Evolutionary conservation across 2,888 invertebrate genomes (phyloP).

Genomic region (Cheilosia vernalis): DNA sequence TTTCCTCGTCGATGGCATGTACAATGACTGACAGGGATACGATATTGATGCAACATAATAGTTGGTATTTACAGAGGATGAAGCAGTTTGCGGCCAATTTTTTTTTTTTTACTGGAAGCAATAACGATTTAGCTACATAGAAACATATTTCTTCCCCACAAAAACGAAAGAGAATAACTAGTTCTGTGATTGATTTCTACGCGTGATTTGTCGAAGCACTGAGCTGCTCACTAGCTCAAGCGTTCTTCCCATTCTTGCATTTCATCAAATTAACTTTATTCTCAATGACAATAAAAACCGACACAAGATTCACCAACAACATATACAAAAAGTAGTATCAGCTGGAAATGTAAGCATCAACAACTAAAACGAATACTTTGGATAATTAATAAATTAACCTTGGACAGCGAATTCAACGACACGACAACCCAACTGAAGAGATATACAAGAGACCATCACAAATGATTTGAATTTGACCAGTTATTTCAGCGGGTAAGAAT

Average conservation of each 20-base stretch:
- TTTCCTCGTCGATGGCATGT: constrained; percentile 94
- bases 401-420: not conserved
- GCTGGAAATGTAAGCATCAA: not conserved
- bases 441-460: not conserved
- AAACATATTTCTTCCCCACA: constrained; percentile 27
- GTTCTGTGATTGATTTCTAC: constrained; percentile 53
- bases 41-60: constrained; percentile 44
- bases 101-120: constrained; percentile 19
- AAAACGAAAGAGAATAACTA: constrained; percentile 7
- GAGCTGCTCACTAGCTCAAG: constrained; percentile 36
- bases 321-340: not conserved
- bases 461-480: not conserved
- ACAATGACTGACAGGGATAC: constrained; percentile 87
- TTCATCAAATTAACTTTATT: constrained; percentile 1
- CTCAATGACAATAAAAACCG: constrained; percentile 25
- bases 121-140: constrained; percentile 3
- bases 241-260: constrained; percentile 5
- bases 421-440: not conserved
- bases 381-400: not conserved
- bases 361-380: not conserved
- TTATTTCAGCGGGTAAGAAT: constrained; percentile 21
- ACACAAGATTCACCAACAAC: not conserved
- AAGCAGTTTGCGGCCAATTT: constrained; percentile 57
- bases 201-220: constrained; percentile 28
- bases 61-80: constrained; percentile 26